phyloP scores from a whole-genome alignment of 2,888 invertebrate species.

The Axea sp. region DNA sequence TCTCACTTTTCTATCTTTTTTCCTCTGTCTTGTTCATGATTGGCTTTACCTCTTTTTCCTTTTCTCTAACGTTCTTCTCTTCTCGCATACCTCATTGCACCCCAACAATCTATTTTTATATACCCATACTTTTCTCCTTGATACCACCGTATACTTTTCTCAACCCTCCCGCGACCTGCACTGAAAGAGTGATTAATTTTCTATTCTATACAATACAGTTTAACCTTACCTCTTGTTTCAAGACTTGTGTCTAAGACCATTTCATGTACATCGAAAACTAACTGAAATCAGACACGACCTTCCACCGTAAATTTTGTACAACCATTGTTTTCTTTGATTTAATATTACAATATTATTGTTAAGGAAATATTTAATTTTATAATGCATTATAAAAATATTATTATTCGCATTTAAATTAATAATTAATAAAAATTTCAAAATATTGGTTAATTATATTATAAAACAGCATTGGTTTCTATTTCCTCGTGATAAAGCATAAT shows the following conservation, averaged over 20 bases:
- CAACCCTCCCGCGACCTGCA: slow-evolving; percentile 22
- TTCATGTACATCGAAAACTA: slow-evolving; percentile 64
- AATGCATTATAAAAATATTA: too few relatives aligned
- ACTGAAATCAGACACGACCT: slow-evolving; percentile 55
- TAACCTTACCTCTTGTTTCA: slow-evolving; percentile 73
- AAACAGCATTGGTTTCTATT: background rate
- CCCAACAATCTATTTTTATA: slow-evolving; percentile 75
- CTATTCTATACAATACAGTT: slow-evolving; percentile 71
- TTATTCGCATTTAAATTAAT: too few relatives aligned
- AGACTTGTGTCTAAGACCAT: slow-evolving; percentile 52
- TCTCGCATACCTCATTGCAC: slow-evolving; percentile 61
- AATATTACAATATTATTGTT: too few relatives aligned
- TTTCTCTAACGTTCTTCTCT: slow-evolving; percentile 45
- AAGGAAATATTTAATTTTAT: too few relatives aligned
- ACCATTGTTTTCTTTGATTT: background rate
- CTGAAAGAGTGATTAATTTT: slow-evolving; percentile 73
- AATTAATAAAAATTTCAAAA: too few relatives aligned
- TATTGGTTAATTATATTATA: background rate
- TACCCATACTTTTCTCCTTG: slow-evolving; percentile 68
- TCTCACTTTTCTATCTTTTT: slow-evolving; percentile 56
- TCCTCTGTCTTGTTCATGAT: slow-evolving; percentile 62
- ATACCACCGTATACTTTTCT: slow-evolving; percentile 48
- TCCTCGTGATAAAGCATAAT: background rate
- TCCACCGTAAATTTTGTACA: background rate
- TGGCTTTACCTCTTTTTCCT: slow-evolving; percentile 45